Conservation (phyloP, 2,797 vertebrate genomes). For the Hylomyscus alleni region DNA sequence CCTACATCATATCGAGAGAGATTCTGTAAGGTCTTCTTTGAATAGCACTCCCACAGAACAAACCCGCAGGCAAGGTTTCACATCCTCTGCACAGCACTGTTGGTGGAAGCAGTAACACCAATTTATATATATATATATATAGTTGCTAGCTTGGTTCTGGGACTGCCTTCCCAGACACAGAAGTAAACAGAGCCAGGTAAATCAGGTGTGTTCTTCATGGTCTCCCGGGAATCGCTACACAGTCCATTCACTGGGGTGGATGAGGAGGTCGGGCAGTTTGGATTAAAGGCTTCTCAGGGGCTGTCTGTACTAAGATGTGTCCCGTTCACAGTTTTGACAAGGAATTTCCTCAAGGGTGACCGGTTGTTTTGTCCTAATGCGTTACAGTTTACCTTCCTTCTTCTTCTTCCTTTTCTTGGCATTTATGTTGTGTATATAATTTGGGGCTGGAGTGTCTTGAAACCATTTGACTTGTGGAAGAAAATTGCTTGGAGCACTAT, state of each 20-base stretch:
- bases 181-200: conserved; percentile 33
- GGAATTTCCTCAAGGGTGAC: conserved; percentile 84
- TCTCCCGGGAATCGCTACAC: background rate
- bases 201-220: background rate
- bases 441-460: conserved; percentile 91
- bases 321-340: conserved; percentile 83
- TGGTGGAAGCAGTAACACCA: background rate
- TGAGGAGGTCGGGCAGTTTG: conserved; percentile 39
- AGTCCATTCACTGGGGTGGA: background rate
- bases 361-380: conserved; percentile 82
- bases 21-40: background rate
- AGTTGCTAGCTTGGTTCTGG: background rate
- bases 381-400: conserved; percentile 77
- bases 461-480: conserved; percentile 91
- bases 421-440: conserved; percentile 85
- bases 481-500: conserved; percentile 91
- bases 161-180: background rate
- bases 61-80: rapidly evolving
- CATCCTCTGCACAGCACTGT: rapidly evolving
- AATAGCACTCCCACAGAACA: background rate
- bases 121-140: rapidly evolving
- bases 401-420: conserved; percentile 66
- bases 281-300: conserved; percentile 48
- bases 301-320: conserved; percentile 62
- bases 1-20: background rate